A percentile compares a stretch with the other conserved stretches of the same genome.
phyloP scores from a whole-genome alignment of 2,888 invertebrate species.

The Melinaea menophilus region DNA sequence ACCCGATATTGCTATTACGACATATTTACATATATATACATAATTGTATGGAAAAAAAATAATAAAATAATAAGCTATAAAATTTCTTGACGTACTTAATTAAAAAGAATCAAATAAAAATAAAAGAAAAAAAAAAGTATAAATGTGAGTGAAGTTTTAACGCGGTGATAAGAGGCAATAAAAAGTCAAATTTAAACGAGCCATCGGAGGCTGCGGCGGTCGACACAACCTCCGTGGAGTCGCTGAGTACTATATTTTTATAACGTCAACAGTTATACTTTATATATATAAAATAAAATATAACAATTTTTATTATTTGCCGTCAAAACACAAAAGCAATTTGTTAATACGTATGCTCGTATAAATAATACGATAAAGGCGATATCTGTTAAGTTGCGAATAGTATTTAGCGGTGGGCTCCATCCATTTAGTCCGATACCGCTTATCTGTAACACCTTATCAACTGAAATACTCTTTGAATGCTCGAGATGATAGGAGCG shows the following conservation, averaged over 20 bases:
- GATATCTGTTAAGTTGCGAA: background rate
- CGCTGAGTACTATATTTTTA: conserved; percentile 13
- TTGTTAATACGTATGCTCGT: background rate
- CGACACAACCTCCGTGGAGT: conserved; percentile 45
- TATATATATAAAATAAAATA: background rate
- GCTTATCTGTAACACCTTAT: conserved; percentile 15
- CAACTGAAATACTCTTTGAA: conserved; percentile 30
- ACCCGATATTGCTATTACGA: no score
- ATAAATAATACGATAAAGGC: background rate
- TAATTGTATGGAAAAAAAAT: no score
- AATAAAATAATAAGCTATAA: conserved; percentile 3
- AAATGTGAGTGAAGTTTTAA: conserved; percentile 55
- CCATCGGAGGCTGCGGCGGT: conserved; percentile 59
- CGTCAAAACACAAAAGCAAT: background rate
- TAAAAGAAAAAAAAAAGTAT: conserved; percentile 39
- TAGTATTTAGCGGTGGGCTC: background rate
- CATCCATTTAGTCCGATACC: background rate
- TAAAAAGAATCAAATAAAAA: conserved; percentile 35
- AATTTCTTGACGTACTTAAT: conserved; percentile 20
- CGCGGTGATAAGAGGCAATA: conserved; percentile 62
- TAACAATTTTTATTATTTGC: background rate
- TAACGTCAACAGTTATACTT: background rate
- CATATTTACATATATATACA: no score
- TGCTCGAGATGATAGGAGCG: conserved; percentile 40
- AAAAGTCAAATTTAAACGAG: conserved; percentile 69